A percentile compares a stretch with the other conserved stretches of the same genome.
phyloP scores from a whole-genome alignment of 2,797 vertebrate species.

The Acanthis flammea region DNA sequence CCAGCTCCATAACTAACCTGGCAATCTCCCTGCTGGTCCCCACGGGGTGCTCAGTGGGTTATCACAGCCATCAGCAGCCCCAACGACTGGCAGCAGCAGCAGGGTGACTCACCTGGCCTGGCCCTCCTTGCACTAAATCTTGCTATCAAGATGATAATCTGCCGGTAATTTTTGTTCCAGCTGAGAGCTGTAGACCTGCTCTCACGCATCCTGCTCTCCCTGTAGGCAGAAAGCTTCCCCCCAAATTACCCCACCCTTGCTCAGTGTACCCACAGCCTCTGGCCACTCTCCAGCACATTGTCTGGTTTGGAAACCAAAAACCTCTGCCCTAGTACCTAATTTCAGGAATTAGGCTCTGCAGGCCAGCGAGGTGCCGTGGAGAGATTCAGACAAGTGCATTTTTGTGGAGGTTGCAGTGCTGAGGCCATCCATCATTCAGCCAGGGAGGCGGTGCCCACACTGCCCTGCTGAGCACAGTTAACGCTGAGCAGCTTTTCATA shows the following conservation, averaged over 20 bases:
- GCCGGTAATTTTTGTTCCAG: conserved; percentile 7
- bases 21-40: neutral
- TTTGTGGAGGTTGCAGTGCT: neutral
- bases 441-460: fast-evolving
- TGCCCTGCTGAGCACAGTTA: neutral
- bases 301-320: conserved; percentile 47
- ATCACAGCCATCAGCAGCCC: conserved; percentile 17
- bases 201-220: conserved; percentile 47
- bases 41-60: neutral
- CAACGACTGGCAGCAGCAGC: conserved; percentile 5
- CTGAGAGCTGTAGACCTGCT: conserved; percentile 53
- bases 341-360: conserved; percentile 24
- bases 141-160: conserved; percentile 57
- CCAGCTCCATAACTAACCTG: neutral
- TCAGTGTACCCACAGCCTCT: conserved; percentile 21
- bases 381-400: neutral
- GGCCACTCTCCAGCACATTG: conserved; percentile 36
- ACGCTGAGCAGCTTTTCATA: neutral
- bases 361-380: neutral
- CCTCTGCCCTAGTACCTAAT: conserved; percentile 50
- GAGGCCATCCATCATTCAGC: neutral
- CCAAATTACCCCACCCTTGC: conserved; percentile 36
- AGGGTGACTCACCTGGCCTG: conserved; percentile 16
- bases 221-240: conserved; percentile 58
- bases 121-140: neutral